These are phyloP conservation scores for Oconnorella tubifera DNA, from an alignment of 2,888 invertebrate species.

Conservation along the genomic window DNA sequence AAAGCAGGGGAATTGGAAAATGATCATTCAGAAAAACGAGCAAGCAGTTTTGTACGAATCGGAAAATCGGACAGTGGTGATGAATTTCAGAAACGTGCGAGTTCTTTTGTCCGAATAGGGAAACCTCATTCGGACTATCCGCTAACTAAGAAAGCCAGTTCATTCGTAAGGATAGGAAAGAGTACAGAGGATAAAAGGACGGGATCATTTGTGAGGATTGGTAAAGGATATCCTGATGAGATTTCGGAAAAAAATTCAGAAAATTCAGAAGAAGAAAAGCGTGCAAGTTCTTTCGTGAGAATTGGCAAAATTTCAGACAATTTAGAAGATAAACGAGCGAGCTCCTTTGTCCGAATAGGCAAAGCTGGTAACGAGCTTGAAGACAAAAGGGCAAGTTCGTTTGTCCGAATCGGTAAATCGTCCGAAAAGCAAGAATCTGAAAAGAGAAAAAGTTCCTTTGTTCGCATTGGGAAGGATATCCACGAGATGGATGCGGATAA, in stretches of 20 bases:
- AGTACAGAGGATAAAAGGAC: no score
- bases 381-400: constrained; percentile 9
- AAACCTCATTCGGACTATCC: no score
- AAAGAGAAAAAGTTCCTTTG: constrained; percentile 24
- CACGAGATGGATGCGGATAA: neutral
- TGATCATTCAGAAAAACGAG: no score
- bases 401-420: constrained; percentile 8
- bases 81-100: no score
- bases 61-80: no score
- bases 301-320: constrained; percentile 10
- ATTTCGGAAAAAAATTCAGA: no score
- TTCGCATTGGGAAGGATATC: constrained; percentile 23
- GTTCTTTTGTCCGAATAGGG: no score
- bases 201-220: no score
- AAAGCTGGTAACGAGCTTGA: constrained; percentile 10
- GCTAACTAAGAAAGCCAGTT: constrained; percentile 12
- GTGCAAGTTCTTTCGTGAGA: constrained; percentile 14
- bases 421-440: constrained; percentile 6
- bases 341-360: constrained; percentile 14
- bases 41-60: no score
- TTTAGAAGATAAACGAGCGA: constrained; percentile 5
- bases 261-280: constrained; percentile 5
- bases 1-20: no score
- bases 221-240: no score
- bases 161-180: constrained; percentile 14